These are phyloP conservation scores for Sycophila sp. DNA, from an alignment of 1,140 invertebrate species.

Conservation along the genomic window DNA sequence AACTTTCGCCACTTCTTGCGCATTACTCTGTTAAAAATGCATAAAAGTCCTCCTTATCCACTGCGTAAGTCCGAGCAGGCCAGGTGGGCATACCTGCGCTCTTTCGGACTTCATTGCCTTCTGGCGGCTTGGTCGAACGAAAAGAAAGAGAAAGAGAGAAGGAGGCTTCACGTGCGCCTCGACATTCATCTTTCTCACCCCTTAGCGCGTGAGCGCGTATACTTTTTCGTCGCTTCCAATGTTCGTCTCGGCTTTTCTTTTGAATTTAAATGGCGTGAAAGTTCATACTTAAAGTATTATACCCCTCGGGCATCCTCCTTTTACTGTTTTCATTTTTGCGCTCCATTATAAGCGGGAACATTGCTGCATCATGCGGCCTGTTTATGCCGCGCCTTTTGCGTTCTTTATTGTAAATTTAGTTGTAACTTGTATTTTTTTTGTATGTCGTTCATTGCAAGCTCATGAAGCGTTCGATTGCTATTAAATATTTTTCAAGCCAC, in stretches of 20 bases:
- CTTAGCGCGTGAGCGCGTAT: neutral
- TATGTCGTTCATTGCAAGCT: too few species aligned
- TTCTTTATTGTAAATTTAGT: neutral
- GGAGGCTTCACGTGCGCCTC: neutral
- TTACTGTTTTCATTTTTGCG: slow-evolving; percentile 7
- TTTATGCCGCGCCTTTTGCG: neutral
- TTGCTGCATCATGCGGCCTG: neutral
- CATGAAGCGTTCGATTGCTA: too few species aligned
- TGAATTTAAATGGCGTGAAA: slow-evolving; percentile 26
- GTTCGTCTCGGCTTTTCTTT: slow-evolving; percentile 14
- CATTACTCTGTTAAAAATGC: too few species aligned
- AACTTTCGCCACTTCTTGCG: too few species aligned
- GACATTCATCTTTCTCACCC: slow-evolving; percentile 23
- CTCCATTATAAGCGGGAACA: neutral
- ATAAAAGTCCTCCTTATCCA: too few species aligned
- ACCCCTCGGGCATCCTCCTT: neutral
- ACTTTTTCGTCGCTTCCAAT: slow-evolving; percentile 18
- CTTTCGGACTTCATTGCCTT: slow-evolving; percentile 66
- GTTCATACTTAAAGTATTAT: slow-evolving; percentile 25
- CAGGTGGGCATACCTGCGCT: too few species aligned
- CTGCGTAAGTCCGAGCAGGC: too few species aligned
- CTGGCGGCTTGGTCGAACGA: slow-evolving; percentile 11
- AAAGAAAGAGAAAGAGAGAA: slow-evolving; percentile 4
- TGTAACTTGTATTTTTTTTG: too few species aligned
- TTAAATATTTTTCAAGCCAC: too few species aligned